Conservation (phyloP, 2,888 invertebrate species). For the Pilophorus perplexus region DNA sequence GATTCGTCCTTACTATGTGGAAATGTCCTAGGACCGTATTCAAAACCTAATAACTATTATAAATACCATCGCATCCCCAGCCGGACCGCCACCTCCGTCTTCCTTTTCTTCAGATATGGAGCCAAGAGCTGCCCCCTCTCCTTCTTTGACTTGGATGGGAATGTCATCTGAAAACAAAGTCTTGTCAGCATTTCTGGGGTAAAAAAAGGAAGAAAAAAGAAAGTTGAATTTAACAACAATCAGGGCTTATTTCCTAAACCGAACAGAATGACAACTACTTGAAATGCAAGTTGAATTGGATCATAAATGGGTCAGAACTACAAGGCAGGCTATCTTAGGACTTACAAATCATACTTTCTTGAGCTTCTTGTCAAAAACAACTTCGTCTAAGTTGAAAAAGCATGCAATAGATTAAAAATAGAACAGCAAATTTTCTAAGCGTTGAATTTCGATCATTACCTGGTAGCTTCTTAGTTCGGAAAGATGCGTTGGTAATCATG, state of each 20-base stretch:
- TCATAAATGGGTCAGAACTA: too few relatives aligned
- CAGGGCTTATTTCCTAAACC: too few relatives aligned
- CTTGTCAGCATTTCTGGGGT: too few relatives aligned
- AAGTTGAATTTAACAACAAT: too few relatives aligned
- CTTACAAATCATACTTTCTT: slow-evolving; percentile 34
- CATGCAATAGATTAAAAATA: too few relatives aligned
- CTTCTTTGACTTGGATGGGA: slow-evolving; percentile 73
- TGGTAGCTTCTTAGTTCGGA: slow-evolving; percentile 94
- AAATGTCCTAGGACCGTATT: too few relatives aligned
- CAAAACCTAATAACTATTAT: too few relatives aligned
- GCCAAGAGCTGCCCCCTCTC: slow-evolving; percentile 60
- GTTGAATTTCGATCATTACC: slow-evolving; percentile 63
- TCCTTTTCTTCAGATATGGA: slow-evolving; percentile 70
- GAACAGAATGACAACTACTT: too few relatives aligned
- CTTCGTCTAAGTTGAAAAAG: too few relatives aligned
- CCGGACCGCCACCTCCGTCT: slow-evolving; percentile 52
- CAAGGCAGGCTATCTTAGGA: too few relatives aligned
- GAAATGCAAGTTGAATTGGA: too few relatives aligned
- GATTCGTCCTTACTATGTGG: too few relatives aligned
- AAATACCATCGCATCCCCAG: slow-evolving; percentile 50
- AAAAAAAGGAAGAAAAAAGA: slow-evolving; percentile 3
- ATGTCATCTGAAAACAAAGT: slow-evolving; percentile 80
- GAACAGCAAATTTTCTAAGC: not conserved
- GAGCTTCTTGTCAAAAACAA: slow-evolving; percentile 22
- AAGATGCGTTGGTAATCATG: slow-evolving; percentile 97